phyloP scores from a whole-genome alignment of 2,797 vertebrate genomes.

The Lepus oiostolus region DNA sequence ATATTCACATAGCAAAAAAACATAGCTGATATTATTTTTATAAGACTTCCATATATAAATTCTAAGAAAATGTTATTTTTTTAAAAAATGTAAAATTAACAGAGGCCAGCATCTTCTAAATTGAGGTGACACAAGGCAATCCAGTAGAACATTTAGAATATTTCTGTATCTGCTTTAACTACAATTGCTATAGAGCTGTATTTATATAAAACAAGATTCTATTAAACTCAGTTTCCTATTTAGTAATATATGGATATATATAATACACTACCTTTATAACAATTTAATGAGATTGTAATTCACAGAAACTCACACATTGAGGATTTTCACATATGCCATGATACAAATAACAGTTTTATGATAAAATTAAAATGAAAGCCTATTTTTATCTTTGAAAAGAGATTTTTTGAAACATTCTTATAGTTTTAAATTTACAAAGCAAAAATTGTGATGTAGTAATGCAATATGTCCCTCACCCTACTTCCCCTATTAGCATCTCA shows the following conservation, averaged over 20 bases:
- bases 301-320: background rate
- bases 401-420: too few relatives aligned
- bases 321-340: background rate
- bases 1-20: background rate
- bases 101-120: background rate
- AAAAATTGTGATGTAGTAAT: too few relatives aligned
- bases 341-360: background rate
- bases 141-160: conserved; percentile 33
- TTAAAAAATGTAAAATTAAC: background rate
- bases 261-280: background rate
- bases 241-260: background rate
- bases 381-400: too few relatives aligned
- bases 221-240: conserved; percentile 26
- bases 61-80: conserved; percentile 6
- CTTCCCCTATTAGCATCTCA: too few relatives aligned
- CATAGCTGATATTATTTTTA: conserved; percentile 6
- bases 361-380: background rate
- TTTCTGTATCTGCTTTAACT: conserved; percentile 2
- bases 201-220: background rate
- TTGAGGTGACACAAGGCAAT: background rate
- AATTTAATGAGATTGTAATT: background rate
- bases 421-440: too few relatives aligned
- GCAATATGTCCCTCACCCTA: too few relatives aligned
- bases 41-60: background rate
- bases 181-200: background rate